These are phyloP conservation scores for Coregonus suidteri DNA, from an alignment of 2,797 vertebrate species.

Conservation along the genomic window DNA sequence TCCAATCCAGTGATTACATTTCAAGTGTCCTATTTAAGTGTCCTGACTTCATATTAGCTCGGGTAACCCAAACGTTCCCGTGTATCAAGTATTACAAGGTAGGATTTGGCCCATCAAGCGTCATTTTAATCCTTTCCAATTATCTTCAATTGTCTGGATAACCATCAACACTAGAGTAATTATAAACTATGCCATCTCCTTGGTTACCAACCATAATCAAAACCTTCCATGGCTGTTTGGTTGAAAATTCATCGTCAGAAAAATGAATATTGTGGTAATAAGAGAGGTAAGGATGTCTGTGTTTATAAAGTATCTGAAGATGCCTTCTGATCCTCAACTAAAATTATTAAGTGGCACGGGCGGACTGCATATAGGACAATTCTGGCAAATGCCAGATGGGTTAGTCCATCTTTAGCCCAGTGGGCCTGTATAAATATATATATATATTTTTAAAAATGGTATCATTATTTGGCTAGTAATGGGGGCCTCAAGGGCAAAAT, in stretches of 20 bases:
- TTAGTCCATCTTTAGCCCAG: too few relatives aligned
- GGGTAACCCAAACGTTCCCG: conserved; percentile 9
- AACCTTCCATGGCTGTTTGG: not conserved
- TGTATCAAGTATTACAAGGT: not conserved
- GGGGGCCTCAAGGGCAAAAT: too few relatives aligned
- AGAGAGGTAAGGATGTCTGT: not conserved
- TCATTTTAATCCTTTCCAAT: conserved; percentile 44
- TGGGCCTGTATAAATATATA: too few relatives aligned
- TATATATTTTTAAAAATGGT: too few relatives aligned
- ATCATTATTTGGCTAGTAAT: too few relatives aligned
- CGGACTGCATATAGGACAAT: too few relatives aligned
- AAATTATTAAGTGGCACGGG: not conserved
- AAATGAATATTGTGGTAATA: not conserved
- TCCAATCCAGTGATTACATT: conserved; percentile 27
- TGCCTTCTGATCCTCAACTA: not conserved
- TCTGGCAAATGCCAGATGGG: too few relatives aligned
- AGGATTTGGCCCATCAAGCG: conserved; percentile 24
- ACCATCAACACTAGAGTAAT: not conserved
- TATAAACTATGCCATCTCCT: not conserved
- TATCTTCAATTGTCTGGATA: conserved; percentile 23
- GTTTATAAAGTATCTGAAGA: not conserved
- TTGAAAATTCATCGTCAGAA: not conserved
- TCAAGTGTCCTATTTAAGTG: conserved; percentile 22
- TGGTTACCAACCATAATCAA: conserved; percentile 6
- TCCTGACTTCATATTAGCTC: conserved; percentile 28